Conservation (phyloP, 2,113 vertebrate genomes). For the Nestor notabilis region DNA sequence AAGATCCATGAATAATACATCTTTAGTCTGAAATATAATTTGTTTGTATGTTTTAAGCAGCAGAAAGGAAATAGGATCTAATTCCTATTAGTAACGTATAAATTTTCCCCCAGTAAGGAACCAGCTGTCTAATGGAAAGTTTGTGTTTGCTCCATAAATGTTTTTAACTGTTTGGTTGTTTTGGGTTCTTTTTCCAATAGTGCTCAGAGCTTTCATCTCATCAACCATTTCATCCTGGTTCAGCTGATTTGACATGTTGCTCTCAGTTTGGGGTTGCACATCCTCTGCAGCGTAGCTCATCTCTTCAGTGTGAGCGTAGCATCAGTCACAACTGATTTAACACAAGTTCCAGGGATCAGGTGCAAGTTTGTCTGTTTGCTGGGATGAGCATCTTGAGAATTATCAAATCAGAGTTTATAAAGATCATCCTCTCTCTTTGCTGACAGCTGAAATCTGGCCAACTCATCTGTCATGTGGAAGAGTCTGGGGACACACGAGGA, state of each 20-base stretch:
- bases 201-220: background rate
- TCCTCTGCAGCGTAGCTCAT: background rate
- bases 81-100: constrained; percentile 44
- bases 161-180: constrained; percentile 38
- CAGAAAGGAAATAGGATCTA: constrained; percentile 53
- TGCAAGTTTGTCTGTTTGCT: background rate
- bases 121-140: constrained; percentile 43
- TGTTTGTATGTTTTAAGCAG: constrained; percentile 60
- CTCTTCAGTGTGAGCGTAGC: background rate
- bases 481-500: background rate
- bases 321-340: background rate
- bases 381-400: background rate
- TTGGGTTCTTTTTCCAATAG: background rate
- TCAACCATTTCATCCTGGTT: background rate
- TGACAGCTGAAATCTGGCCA: background rate
- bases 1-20: constrained; percentile 43
- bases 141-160: constrained; percentile 13
- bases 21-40: constrained; percentile 50
- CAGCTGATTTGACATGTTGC: background rate
- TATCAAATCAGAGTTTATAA: background rate
- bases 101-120: constrained; percentile 37
- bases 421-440: background rate
- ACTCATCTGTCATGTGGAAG: background rate
- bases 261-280: background rate
- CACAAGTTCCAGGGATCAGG: background rate